A percentile compares a stretch with the other conserved stretches of the same genome.
Conservation (phyloP, 1,140 invertebrate genomes). For the Archivesica marissinica region DNA sequence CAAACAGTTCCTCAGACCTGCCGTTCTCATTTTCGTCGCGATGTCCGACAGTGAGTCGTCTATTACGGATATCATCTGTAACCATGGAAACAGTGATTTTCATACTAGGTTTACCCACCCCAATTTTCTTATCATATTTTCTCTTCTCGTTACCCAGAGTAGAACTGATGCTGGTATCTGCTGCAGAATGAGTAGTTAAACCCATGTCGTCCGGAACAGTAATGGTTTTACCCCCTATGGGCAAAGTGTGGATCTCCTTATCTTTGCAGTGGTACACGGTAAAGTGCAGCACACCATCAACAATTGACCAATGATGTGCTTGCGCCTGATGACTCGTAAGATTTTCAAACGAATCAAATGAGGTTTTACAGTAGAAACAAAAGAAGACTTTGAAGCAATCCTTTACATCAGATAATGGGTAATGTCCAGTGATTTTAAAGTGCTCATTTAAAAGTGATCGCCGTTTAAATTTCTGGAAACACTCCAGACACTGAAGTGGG, state of each 20-base stretch:
- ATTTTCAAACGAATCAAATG: background rate
- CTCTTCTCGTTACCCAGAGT: no score
- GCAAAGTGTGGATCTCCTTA: background rate
- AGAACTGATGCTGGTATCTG: no score
- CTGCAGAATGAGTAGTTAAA: background rate
- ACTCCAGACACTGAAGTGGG: background rate
- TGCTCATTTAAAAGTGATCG: background rate
- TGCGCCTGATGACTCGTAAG: background rate
- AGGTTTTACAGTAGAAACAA: constrained; percentile 4
- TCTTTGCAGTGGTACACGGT: background rate
- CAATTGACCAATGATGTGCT: background rate
- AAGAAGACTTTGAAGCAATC: background rate
- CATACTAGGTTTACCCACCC: no score
- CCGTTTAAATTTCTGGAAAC: background rate
- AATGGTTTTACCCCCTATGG: background rate
- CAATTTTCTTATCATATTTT: no score
- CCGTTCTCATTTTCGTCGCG: background rate
- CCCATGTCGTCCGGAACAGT: background rate
- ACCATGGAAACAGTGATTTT: no score
- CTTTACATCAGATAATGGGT: background rate
- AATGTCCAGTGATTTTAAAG: background rate
- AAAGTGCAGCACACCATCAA: background rate
- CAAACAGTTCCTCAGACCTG: background rate
- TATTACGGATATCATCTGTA: no score
- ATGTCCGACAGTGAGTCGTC: background rate